Conservation (phyloP, 2,113 vertebrate species). For the Oreochromis spilurus region DNA sequence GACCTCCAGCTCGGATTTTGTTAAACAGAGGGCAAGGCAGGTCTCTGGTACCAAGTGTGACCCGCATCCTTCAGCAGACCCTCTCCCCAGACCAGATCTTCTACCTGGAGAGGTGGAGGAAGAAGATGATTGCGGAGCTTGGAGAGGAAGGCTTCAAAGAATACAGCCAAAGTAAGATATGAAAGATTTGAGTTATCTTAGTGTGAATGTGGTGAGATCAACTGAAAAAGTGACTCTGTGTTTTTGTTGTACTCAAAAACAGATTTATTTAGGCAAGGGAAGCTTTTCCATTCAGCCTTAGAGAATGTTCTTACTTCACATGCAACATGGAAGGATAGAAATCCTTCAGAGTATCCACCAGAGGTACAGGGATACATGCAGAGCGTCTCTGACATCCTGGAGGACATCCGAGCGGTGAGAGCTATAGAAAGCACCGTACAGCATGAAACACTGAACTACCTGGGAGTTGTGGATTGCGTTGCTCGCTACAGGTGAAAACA, state of each 20-base stretch:
- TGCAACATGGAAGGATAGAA: constrained; percentile 15
- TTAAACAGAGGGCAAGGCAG: constrained; percentile 49
- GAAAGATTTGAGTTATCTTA: not conserved
- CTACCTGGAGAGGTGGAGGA: constrained; percentile 88
- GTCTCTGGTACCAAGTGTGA: constrained; percentile 79
- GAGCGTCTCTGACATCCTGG: constrained; percentile 81
- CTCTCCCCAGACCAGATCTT: constrained; percentile 82
- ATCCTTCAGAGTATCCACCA: not conserved
- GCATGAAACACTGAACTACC: constrained; percentile 79
- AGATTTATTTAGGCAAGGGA: constrained; percentile 88
- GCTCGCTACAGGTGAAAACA: constrained; percentile 84
- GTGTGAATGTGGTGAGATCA: not conserved
- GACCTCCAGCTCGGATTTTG: constrained; percentile 67
- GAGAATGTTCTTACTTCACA: constrained; percentile 74
- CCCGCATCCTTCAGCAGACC: constrained; percentile 85
- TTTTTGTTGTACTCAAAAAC: not conserved
- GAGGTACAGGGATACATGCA: constrained; percentile 75
- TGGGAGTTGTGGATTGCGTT: constrained; percentile 89
- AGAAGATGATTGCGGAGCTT: constrained; percentile 82
- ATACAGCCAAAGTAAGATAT: constrained; percentile 79
- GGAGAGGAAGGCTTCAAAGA: constrained; percentile 88
- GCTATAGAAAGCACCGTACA: constrained; percentile 88
- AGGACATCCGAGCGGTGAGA: constrained; percentile 77
- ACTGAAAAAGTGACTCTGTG: not conserved
- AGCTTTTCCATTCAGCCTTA: constrained; percentile 81